Evolutionary conservation across 2,113 vertebrate species (phyloP), one percentile per base, ranked within the genome.

Genomic region (Menidia beryllina): DNA sequence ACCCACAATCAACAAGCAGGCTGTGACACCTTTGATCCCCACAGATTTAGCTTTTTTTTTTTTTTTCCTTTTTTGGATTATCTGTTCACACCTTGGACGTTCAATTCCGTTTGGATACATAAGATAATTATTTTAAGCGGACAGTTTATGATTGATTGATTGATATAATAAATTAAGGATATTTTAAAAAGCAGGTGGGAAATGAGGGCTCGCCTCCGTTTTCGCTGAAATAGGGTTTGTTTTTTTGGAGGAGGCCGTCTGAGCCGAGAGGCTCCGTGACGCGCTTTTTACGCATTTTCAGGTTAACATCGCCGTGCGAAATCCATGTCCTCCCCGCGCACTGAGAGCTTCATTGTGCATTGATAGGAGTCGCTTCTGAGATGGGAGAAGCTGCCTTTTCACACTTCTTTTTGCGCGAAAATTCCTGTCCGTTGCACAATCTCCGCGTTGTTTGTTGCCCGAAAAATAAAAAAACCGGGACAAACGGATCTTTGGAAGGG

Each of bases 331-430:
- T 62, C 76, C 43, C 70, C 11, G 21, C 78, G 45, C 84, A 91
- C 91, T 89, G 87, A 91, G 88, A 75, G 87, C 81, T 61, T 83
- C 91, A 81, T 92, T 92, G 90, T 91, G 77, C 89, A 91, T 91
- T 92, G 85, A 91, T 89, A 80, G 83, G 69, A 86, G 64, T n/a
- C 25, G 5, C 56, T 41, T 79, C 79, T 83, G n/a, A 64, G 73
- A 69, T 24, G 49, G n/a, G 27, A 71, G 53, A 59, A 51, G 10
- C 43, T 5, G 9, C 23, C 60, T 2, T 70, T 61, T 15, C 23
- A 58, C 56, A 19, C 12, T 21, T 5, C 15, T 64, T 54, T 55
- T 4, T 20, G 8, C 3, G 10, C 1, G 15, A 3, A 19, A 47
- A 38, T 52, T 50, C 12, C 26, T 57, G 19, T 17, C 41, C 17